phyloP scores from a whole-genome alignment of 2,113 vertebrate genomes.

The Lasiurus borealis region DNA sequence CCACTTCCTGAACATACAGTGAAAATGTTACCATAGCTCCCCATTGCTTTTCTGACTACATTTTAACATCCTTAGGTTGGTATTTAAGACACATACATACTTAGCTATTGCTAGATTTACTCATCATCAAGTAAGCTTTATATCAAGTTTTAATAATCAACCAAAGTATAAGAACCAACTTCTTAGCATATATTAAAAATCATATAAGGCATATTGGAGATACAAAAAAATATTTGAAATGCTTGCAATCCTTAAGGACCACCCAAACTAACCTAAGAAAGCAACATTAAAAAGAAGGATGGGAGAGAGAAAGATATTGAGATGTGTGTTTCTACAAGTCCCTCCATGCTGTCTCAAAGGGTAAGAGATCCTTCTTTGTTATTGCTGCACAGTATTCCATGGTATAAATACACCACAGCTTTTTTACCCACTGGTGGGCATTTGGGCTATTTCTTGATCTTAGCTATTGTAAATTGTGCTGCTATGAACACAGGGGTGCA shows the following conservation, averaged over 20 bases:
- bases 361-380: too few relatives aligned
- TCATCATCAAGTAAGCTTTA: not conserved
- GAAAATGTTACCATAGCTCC: not conserved
- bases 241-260: not conserved
- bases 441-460: too few relatives aligned
- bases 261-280: not conserved
- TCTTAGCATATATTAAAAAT: not conserved
- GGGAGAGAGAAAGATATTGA: not conserved
- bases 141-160: constrained; percentile 25
- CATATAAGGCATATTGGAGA: not conserved
- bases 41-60: not conserved
- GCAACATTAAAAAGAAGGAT: not conserved
- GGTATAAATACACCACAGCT: too few relatives aligned
- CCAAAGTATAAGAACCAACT: not conserved
- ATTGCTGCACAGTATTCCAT: too few relatives aligned
- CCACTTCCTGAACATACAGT: not conserved
- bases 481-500: too few relatives aligned
- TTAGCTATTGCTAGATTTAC: constrained; percentile 36
- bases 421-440: too few relatives aligned
- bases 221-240: not conserved
- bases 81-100: not conserved
- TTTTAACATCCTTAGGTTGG: not conserved
- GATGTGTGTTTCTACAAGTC: not conserved
- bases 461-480: too few relatives aligned
- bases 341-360: too few relatives aligned